Evolutionary conservation across 2,888 invertebrate genomes (phyloP).

Genomic region (Coenonympha arcania): DNA sequence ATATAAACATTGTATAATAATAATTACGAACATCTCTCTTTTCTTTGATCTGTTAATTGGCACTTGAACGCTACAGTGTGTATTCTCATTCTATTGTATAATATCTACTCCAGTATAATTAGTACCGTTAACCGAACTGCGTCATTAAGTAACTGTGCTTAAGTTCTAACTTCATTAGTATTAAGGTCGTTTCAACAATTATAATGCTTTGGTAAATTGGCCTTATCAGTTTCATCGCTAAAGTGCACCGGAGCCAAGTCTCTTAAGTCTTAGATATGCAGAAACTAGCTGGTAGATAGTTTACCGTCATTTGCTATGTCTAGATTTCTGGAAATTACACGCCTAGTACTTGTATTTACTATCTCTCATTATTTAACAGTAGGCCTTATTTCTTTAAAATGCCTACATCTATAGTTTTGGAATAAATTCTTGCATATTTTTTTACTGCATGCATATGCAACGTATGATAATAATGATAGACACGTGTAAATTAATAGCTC

Average conservation of each 20-base stretch:
- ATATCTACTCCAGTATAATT: neutral
- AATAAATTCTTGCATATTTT: no score
- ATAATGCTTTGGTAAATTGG: slow-evolving; percentile 31
- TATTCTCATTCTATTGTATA: neutral
- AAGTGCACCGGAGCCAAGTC: slow-evolving; percentile 20
- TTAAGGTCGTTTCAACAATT: slow-evolving; percentile 29
- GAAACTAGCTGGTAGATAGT: slow-evolving; percentile 10
- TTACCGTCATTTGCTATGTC: slow-evolving; percentile 15
- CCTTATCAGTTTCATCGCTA: slow-evolving; percentile 30
- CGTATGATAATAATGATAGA: no score
- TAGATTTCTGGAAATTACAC: slow-evolving; percentile 19
- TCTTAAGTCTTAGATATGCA: slow-evolving; percentile 21
- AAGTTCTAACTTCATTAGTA: slow-evolving; percentile 23
- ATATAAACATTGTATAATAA: neutral
- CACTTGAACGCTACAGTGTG: neutral
- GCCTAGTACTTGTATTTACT: no score
- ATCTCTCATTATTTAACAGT: no score
- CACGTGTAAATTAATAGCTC: no score
- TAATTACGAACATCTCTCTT: neutral
- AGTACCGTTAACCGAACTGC: slow-evolving; percentile 1
- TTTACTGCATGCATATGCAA: no score
- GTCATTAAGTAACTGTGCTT: slow-evolving; percentile 7
- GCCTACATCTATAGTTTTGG: no score
- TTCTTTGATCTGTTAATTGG: slow-evolving; percentile 3
- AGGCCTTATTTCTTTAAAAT: no score